A percentile compares a stretch with the other conserved stretches of the same genome.
Conservation (phyloP, 1,140 invertebrate genomes). For the Drosophila pandora region DNA sequence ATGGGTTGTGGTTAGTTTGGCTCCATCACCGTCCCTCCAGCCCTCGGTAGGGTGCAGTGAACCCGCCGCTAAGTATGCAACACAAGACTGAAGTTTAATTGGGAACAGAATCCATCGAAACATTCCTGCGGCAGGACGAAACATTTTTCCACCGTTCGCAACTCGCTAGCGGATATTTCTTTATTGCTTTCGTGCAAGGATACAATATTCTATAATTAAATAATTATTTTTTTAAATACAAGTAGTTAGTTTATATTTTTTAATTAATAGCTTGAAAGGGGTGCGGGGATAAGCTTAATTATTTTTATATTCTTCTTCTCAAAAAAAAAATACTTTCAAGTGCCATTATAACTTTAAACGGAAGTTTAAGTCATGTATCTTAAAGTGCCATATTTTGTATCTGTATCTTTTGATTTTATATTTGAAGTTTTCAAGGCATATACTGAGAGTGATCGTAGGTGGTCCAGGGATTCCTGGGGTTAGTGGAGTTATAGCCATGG, state of each 20-base stretch:
- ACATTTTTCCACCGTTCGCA: constrained; percentile 11
- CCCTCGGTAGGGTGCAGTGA: constrained; percentile 56
- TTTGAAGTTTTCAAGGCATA: constrained; percentile 47
- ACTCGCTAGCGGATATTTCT: constrained; percentile 18
- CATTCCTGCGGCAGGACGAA: constrained; percentile 17
- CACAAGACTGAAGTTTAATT: constrained; percentile 59
- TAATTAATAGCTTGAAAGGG: too few species aligned
- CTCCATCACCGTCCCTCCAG: neutral
- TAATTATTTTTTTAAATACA: too few species aligned
- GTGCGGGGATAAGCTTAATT: neutral
- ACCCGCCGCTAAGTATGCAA: constrained; percentile 70
- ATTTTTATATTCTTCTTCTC: neutral
- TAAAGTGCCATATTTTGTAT: neutral
- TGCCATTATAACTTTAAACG: neutral
- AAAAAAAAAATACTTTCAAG: neutral
- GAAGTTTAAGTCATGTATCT: neutral
- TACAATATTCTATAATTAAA: neutral
- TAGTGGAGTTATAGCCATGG: constrained; percentile 33
- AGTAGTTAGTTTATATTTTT: too few species aligned
- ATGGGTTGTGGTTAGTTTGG: constrained; percentile 24
- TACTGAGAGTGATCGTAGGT: constrained; percentile 56
- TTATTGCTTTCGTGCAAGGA: constrained; percentile 6
- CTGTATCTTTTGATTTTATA: neutral
- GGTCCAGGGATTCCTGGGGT: constrained; percentile 45
- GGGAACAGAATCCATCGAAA: constrained; percentile 41